phyloP scores from a whole-genome alignment of 2,113 vertebrate species.

The Apaloderma vittatum region DNA sequence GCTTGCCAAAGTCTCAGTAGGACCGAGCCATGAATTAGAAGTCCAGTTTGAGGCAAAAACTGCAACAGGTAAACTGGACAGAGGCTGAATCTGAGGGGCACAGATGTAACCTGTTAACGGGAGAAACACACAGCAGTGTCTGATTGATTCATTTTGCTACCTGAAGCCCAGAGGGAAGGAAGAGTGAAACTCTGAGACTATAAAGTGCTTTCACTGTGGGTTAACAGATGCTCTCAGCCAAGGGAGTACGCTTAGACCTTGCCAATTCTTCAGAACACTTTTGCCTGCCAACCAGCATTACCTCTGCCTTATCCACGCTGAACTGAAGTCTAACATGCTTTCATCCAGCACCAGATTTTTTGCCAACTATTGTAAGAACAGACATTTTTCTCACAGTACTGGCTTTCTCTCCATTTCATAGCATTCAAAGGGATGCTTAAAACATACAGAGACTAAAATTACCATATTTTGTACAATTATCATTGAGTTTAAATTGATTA shows the following conservation, averaged over 20 bases:
- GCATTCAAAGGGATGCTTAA: not conserved
- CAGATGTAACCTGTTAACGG: not conserved
- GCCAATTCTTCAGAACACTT: conserved; percentile 56
- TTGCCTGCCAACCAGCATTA: conserved; percentile 36
- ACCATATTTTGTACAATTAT: conserved; percentile 12
- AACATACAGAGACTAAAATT: not conserved
- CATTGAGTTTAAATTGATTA: conserved; percentile 7
- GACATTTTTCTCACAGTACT: not conserved
- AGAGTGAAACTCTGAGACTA: not conserved
- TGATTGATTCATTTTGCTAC: not conserved
- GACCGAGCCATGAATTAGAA: not conserved
- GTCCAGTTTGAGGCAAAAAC: not conserved
- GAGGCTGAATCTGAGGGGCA: not conserved
- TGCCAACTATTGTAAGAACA: conserved; percentile 31
- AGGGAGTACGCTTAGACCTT: conserved; percentile 39
- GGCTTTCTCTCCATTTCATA: conserved; percentile 13
- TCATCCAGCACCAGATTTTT: conserved; percentile 31
- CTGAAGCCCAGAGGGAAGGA: not conserved
- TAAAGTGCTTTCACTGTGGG: not conserved
- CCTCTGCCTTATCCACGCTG: conserved; percentile 17
- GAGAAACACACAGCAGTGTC: not conserved
- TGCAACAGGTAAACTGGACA: not conserved
- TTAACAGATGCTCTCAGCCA: conserved; percentile 57
- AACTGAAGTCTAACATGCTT: conserved; percentile 32
- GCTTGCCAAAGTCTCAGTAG: not conserved